Percentiles rank a stretch among this genome's conserved stretches.
Evolutionary conservation across 2,113 vertebrate genomes (phyloP).

Genomic region (Tupaia chinensis): DNA sequence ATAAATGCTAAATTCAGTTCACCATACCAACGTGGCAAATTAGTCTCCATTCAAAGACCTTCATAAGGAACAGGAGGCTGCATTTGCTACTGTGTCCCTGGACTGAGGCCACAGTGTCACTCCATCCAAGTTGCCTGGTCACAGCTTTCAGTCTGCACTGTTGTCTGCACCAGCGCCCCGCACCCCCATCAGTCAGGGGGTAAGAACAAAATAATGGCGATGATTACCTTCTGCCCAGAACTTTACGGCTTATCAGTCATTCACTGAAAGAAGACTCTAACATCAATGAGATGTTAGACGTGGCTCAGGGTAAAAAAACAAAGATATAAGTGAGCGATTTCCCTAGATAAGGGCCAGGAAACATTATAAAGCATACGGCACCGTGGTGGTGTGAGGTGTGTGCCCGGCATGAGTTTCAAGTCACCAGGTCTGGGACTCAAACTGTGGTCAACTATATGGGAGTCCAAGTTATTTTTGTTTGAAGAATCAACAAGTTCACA

Average conservation of each 20-base stretch:
- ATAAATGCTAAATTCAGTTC: constrained; percentile 4
- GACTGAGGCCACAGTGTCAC: background rate
- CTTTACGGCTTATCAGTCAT: background rate
- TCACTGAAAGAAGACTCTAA: background rate
- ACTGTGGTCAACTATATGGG: too few species aligned
- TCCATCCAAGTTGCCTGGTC: background rate
- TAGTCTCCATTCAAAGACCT: constrained; percentile 23
- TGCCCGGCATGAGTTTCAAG: too few species aligned
- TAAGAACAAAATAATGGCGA: constrained; percentile 26
- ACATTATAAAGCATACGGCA: too few species aligned
- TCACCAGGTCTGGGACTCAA: too few species aligned
- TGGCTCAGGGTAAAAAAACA: too few species aligned
- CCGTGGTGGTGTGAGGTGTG: too few species aligned
- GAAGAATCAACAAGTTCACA: background rate
- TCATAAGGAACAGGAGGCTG: background rate
- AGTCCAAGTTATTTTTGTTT: too few species aligned
- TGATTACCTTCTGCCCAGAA: constrained; percentile 4
- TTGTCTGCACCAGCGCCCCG: background rate
- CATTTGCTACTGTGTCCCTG: background rate
- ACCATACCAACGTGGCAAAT: background rate
- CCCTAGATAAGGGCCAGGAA: too few species aligned
- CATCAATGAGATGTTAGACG: background rate
- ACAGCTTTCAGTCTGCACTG: background rate
- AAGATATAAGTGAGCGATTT: too few species aligned
- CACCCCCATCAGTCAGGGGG: background rate